These are phyloP conservation scores for Echinometra lucunter DNA, from an alignment of 53 echinoderm and acorn worm genomes.

Conservation along the genomic window DNA sequence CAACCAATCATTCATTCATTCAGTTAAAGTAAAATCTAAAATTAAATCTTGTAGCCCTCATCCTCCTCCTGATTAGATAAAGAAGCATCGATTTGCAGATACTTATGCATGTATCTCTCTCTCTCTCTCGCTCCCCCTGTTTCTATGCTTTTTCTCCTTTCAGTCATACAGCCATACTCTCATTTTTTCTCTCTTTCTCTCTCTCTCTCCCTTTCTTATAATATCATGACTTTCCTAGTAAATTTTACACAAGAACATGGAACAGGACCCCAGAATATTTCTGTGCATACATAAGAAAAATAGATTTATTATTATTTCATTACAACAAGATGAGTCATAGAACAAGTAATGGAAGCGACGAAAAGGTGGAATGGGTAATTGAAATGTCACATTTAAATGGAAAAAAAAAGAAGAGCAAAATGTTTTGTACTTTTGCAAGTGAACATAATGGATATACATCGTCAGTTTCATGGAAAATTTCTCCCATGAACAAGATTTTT, in stretches of 20 bases:
- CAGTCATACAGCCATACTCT: neutral
- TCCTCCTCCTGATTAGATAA: no score
- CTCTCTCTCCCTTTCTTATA: neutral
- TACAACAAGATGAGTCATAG: neutral
- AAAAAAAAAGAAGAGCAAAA: neutral
- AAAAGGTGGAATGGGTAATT: slow-evolving; percentile 23
- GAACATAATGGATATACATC: neutral
- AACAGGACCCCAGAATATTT: neutral
- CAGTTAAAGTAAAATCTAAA: no score
- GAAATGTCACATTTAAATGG: neutral
- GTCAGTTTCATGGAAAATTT: neutral
- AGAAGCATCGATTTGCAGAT: no score
- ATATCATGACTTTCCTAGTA: neutral
- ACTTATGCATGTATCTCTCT: no score
- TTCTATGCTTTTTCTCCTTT: no score
- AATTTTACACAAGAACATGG: neutral
- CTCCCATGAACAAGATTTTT: neutral
- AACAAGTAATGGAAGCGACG: slow-evolving; percentile 24
- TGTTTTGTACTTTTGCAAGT: neutral
- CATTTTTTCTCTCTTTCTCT: neutral
- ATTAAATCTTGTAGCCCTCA: no score
- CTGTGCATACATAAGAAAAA: slow-evolving; percentile 60
- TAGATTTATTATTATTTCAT: slow-evolving; percentile 59
- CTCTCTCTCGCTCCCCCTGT: no score
- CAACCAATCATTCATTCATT: neutral